Percentiles rank a stretch among this genome's conserved stretches.
phyloP scores from a whole-genome alignment of 2,888 invertebrate species.

The Parnassius smintheus region DNA sequence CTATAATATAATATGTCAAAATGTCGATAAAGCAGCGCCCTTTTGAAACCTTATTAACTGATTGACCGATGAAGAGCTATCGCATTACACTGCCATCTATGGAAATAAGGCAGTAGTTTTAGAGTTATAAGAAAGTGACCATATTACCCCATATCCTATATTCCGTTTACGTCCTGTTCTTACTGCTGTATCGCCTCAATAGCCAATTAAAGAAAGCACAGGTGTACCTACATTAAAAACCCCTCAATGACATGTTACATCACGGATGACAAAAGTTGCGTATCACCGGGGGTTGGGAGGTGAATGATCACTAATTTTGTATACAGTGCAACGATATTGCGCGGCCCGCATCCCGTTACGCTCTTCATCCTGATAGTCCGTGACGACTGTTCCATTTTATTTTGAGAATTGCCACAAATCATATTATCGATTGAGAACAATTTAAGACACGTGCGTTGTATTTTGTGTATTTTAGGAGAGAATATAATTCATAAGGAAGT shows the following conservation, averaged over 20 bases:
- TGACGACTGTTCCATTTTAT: conserved; percentile 49
- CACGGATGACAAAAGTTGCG: conserved; percentile 40
- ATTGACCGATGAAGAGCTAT: no score
- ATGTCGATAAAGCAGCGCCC: no score
- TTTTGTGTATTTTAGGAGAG: conserved; percentile 3
- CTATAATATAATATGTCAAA: no score
- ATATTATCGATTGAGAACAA: conserved; percentile 38
- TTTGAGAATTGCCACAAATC: conserved; percentile 44
- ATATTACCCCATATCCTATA: no score
- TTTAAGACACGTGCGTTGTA: conserved; percentile 43
- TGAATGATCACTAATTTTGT: conserved; percentile 74
- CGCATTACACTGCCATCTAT: no score
- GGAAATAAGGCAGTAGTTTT: no score
- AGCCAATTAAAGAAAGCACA: conserved; percentile 1
- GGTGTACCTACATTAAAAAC: conserved; percentile 11
- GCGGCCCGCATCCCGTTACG: conserved; percentile 60
- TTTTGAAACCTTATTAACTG: no score
- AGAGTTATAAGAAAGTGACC: no score
- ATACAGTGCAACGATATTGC: conserved; percentile 51
- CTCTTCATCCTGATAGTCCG: conserved; percentile 45
- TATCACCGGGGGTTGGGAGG: conserved; percentile 46
- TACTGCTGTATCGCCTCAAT: no score
- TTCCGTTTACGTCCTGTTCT: no score
- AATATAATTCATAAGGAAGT: background rate
- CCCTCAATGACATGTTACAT: conserved; percentile 29